These are phyloP conservation scores for Basileuterus tristriatus DNA, from an alignment of 2,797 vertebrate species.

Conservation along the genomic window DNA sequence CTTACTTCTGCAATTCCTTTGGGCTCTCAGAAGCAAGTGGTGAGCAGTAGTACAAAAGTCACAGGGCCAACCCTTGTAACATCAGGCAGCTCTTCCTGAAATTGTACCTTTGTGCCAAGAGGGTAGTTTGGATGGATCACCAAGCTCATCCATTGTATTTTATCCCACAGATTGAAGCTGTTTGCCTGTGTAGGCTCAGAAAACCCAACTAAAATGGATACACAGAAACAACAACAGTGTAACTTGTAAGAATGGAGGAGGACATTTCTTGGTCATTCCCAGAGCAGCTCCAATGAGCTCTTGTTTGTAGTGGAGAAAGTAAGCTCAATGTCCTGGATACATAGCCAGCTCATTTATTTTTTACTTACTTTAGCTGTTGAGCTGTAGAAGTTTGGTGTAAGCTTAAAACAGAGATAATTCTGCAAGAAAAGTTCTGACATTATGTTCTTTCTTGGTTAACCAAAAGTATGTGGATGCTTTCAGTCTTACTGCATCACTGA, in stretches of 20 bases:
- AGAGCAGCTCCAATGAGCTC: not conserved
- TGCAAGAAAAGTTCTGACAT: not conserved
- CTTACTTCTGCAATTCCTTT: not conserved
- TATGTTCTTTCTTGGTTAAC: conserved; percentile 5
- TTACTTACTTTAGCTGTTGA: not conserved
- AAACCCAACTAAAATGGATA: not conserved
- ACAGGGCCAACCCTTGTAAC: not conserved
- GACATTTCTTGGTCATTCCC: not conserved
- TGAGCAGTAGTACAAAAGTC: not conserved
- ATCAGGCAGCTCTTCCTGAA: not conserved
- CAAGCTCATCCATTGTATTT: not conserved
- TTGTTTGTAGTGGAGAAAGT: not conserved
- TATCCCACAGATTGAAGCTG: not conserved
- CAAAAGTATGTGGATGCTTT: not conserved
- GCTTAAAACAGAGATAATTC: not conserved
- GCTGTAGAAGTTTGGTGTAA: not conserved
- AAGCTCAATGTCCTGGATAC: not conserved
- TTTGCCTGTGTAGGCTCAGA: not conserved
- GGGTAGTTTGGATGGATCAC: not conserved
- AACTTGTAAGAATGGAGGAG: not conserved
- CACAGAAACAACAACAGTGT: not conserved
- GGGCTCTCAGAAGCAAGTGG: not conserved
- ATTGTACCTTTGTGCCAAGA: not conserved
- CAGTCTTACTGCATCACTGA: not conserved
- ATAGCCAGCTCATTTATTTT: not conserved